Evolutionary conservation across 2,797 vertebrate genomes (phyloP).

Genomic region (Sebastes nivosus): DNA sequence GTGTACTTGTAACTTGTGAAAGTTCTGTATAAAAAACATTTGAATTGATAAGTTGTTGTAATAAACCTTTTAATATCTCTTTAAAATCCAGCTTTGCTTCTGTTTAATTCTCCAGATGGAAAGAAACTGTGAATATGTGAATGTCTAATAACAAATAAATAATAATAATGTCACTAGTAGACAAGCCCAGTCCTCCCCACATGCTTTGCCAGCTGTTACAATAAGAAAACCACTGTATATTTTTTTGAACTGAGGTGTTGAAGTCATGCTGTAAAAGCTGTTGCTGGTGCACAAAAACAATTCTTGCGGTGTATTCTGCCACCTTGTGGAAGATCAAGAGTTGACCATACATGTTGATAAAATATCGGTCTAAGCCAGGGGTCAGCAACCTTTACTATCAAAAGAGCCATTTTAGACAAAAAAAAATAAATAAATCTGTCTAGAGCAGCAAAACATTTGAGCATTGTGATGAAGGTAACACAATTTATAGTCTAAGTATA

Average conservation of each 20-base stretch:
- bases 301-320: slow-evolving; percentile 75
- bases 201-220: neutral
- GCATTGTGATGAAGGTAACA: too few relatives aligned
- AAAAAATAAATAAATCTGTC: too few relatives aligned
- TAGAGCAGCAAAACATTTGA: too few relatives aligned
- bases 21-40: slow-evolving; percentile 80
- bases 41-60: slow-evolving; percentile 82
- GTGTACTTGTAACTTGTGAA: slow-evolving; percentile 83
- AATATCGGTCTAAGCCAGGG: too few relatives aligned
- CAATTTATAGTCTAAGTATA: too few relatives aligned
- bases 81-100: slow-evolving; percentile 57
- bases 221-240: neutral
- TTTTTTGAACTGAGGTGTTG: neutral
- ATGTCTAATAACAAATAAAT: neutral
- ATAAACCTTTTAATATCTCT: slow-evolving; percentile 88
- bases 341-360: neutral
- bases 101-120: neutral
- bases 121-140: neutral
- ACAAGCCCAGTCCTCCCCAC: neutral
- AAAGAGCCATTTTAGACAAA: too few relatives aligned
- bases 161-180: neutral
- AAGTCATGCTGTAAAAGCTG: neutral
- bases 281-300: neutral
- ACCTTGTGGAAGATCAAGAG: slow-evolving; percentile 71
- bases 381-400: too few relatives aligned